Evolutionary conservation across 2,797 vertebrate genomes (phyloP).

Genomic region (Dicrostonyx torquatus): DNA sequence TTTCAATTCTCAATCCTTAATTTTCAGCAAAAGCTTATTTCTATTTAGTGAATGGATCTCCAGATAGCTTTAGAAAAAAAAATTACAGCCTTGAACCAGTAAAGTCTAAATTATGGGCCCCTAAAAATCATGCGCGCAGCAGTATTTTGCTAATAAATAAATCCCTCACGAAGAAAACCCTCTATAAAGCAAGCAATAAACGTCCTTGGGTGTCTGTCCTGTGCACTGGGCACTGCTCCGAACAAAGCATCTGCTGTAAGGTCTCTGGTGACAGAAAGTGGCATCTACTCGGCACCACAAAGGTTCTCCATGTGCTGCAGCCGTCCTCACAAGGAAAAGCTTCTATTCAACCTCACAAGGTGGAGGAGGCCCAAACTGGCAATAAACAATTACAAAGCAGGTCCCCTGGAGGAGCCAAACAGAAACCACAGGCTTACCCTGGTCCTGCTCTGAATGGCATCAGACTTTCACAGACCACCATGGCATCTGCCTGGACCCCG

Average conservation of each 20-base stretch:
- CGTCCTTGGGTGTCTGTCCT: not conserved
- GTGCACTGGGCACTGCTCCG: not conserved
- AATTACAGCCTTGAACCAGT: slow-evolving; percentile 56
- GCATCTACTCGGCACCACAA: not conserved
- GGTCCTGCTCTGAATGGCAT: not conserved
- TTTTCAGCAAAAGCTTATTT: slow-evolving; percentile 52
- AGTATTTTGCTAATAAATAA: slow-evolving; percentile 52
- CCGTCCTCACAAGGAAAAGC: not conserved
- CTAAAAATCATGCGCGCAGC: slow-evolving; percentile 27
- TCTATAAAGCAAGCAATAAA: slow-evolving; percentile 49
- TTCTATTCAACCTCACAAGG: not conserved
- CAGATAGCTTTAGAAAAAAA: slow-evolving; percentile 58
- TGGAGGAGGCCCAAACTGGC: not conserved
- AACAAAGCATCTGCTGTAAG: not conserved
- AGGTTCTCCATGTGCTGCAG: not conserved
- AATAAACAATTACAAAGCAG: slow-evolving; percentile 6
- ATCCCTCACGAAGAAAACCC: not conserved
- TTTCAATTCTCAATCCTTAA: slow-evolving; percentile 55
- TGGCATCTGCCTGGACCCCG: not conserved
- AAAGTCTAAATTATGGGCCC: slow-evolving; percentile 58
- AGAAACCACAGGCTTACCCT: not conserved
- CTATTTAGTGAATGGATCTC: slow-evolving; percentile 43
- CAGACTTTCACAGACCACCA: not conserved
- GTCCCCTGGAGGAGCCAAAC: not conserved
- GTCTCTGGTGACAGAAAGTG: not conserved